Evolutionary conservation across 2,888 invertebrate species (phyloP).

Genomic region (Stomorhina lunata): DNA sequence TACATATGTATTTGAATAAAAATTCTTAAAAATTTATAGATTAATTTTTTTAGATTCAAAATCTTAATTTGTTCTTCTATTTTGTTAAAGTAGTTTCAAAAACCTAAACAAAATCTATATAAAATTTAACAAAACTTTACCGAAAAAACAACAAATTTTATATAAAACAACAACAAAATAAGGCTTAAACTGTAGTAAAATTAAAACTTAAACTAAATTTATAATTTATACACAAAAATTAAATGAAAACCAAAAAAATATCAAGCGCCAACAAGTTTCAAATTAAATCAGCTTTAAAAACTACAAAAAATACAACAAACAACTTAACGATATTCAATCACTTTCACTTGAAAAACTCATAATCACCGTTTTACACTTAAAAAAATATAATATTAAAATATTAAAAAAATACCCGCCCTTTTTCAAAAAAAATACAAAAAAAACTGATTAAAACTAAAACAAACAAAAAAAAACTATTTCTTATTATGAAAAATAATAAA

Average conservation of each 20-base stretch:
- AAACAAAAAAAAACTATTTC: conserved; percentile 47
- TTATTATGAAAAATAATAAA: conserved; percentile 30
- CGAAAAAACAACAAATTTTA: conserved; percentile 36
- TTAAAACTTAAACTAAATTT: conserved; percentile 25
- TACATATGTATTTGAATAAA: too few relatives aligned
- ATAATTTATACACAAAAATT: conserved; percentile 39
- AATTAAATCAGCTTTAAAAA: conserved; percentile 60
- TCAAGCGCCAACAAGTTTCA: conserved; percentile 64
- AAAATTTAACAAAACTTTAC: neutral
- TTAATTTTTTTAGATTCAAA: too few relatives aligned
- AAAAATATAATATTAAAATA: conserved; percentile 14
- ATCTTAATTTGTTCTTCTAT: too few relatives aligned
- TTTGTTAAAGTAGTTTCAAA: conserved; percentile 28
- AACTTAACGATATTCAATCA: conserved; percentile 24
- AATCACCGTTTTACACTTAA: conserved; percentile 11
- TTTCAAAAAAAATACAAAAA: conserved; percentile 49
- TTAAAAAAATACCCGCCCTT: conserved; percentile 57
- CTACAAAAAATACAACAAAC: conserved; percentile 14
- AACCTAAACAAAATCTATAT: neutral
- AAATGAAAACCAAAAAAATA: conserved; percentile 36
- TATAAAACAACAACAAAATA: conserved; percentile 18
- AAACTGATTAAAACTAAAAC: conserved; percentile 18
- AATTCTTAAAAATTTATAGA: too few relatives aligned
- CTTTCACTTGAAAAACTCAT: conserved; percentile 31
- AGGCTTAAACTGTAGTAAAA: conserved; percentile 26